A percentile compares a stretch with the other conserved stretches of the same genome.
Evolutionary conservation across 2,888 invertebrate species (phyloP).

Genomic region (Malacosoma neustria): DNA sequence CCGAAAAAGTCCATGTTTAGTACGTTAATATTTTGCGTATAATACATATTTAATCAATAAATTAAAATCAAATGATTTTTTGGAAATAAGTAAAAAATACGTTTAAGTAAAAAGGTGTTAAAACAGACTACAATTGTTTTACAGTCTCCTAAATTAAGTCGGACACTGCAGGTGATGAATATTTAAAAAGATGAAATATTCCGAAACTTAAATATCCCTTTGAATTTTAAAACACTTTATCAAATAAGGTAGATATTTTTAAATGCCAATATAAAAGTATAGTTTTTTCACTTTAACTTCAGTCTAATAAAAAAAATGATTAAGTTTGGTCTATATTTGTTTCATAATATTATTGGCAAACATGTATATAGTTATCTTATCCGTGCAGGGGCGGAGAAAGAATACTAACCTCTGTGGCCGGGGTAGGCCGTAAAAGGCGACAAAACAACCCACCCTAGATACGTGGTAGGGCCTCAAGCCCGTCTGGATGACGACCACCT

Average conservation of each 20-base stretch:
- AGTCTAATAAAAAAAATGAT: neutral
- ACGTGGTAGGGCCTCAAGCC: too few species aligned
- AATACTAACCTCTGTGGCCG: neutral
- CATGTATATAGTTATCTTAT: neutral
- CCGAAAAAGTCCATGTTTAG: too few species aligned
- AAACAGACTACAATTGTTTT: slow-evolving; percentile 34
- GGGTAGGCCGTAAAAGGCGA: neutral
- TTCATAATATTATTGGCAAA: neutral
- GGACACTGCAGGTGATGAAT: slow-evolving; percentile 41
- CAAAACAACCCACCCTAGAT: too few species aligned
- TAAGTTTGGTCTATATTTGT: neutral
- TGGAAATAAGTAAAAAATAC: too few species aligned
- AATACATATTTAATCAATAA: too few species aligned
- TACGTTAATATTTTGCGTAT: too few species aligned
- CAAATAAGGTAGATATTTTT: neutral
- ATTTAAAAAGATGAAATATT: slow-evolving; percentile 33
- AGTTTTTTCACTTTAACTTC: neutral
- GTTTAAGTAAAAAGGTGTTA: slow-evolving; percentile 39
- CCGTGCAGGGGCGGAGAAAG: too few species aligned
- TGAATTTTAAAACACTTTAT: neutral
- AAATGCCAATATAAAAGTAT: neutral
- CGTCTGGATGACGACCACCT: too few species aligned
- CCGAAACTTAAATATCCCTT: slow-evolving; percentile 3
- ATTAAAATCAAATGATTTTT: too few species aligned
- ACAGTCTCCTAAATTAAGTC: slow-evolving; percentile 40